These are phyloP conservation scores for Hippoglossus hippoglossus DNA, from an alignment of 2,797 vertebrate species.

Conservation along the genomic window DNA sequence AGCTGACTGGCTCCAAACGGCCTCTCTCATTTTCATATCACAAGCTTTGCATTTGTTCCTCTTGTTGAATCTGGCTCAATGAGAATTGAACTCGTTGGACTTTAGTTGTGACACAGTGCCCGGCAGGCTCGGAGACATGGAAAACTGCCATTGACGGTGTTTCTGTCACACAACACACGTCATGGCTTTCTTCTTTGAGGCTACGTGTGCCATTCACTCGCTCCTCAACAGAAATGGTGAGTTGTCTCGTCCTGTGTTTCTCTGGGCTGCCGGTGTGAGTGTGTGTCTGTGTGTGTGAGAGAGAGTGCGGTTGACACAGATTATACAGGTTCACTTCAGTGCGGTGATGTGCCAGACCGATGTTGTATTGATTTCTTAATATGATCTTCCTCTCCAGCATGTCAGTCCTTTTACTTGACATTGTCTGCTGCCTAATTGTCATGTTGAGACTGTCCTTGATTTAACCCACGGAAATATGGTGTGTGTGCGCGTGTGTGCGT, in stretches of 20 bases:
- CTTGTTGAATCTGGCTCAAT: neutral
- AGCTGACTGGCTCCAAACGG: neutral
- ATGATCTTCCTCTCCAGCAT: conserved; percentile 20
- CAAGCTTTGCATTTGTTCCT: neutral
- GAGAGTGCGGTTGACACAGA: neutral
- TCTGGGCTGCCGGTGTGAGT: neutral
- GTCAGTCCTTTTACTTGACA: conserved; percentile 21
- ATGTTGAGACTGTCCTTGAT: conserved; percentile 16
- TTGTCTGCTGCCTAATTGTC: conserved; percentile 30
- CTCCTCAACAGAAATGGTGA: conserved; percentile 68
- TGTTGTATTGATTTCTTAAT: conserved; percentile 49
- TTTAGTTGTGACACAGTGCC: too few species aligned
- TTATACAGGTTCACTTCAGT: neutral
- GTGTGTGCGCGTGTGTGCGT: neutral
- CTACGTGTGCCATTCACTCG: conserved; percentile 65
- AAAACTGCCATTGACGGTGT: conserved; percentile 30
- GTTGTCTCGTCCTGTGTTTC: conserved; percentile 16
- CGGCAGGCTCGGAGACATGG: neutral
- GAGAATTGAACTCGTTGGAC: conserved; percentile 6
- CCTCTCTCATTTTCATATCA: conserved; percentile 4
- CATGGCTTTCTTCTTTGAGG: conserved; percentile 82
- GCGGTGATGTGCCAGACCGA: conserved; percentile 3
- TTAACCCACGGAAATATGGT: conserved; percentile 4
- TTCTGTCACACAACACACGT: conserved; percentile 11
- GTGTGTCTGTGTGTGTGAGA: neutral